Base-by-base conservation (phyloP, 2,797 vertebrate species). In the Danio kyathit region DNA sequence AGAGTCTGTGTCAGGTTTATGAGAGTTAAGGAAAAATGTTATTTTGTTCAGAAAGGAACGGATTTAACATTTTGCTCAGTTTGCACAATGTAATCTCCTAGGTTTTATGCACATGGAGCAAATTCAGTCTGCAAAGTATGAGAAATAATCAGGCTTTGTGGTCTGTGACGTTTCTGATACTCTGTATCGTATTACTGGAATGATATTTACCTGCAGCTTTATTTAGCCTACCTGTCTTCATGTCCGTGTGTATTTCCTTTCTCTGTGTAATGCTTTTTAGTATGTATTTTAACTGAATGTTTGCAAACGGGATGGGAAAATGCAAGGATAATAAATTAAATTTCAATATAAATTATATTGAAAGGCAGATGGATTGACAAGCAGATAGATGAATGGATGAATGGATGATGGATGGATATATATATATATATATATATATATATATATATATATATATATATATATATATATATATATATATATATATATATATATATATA, bases 51-150 rank as follows among this genome's bases (percentile, higher is more conserved):
- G 11, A 52, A 29, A 52, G 7, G 38, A 16, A 51, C 10, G 3
- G 9, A 21, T 21, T 46, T 14, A 59, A 43, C 5, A 59, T 59
- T 73, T 17, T 49, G 57, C 72, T 51, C 59, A n/a, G 46, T 43
- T 51, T 64, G 59, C 59, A 17, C 16, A 75, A 57, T 44, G n/a
- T 64, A 19, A 63, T 63, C 48, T 41, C 14, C 29, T 52, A 12
- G n/a, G 38, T 75, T 75, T 41, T 10, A 75, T 64, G 59, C 59
- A 75, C 12, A 49, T 19, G 41, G 41, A 65, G 12, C 19, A 38
- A 40, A 46, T 0, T 21, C 17, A 56, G 11, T 12, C 19, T 17
- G 21, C 1, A 17, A 40, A 21, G 16, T 16, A 14, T 59, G 10
- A 49, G 17, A 61, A 74, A 13, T 7, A 14, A 63, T 52, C 3